phyloP scores from a whole-genome alignment of 37 sponge, comb jelly and placozoan genomes.

The Aplysina aerophoba region DNA sequence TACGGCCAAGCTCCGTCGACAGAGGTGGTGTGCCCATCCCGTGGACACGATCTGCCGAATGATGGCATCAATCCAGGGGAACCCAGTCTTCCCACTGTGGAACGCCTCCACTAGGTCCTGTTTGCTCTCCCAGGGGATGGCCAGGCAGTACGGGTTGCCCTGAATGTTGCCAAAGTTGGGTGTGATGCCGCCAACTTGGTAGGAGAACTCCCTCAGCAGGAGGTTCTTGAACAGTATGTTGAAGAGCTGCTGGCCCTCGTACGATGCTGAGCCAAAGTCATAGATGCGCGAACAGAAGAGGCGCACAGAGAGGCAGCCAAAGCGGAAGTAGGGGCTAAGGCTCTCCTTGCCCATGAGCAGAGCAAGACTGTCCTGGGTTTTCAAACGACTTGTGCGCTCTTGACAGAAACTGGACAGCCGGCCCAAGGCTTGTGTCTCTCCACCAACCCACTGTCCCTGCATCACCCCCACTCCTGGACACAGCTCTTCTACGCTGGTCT shows the following conservation, averaged over 20 bases:
- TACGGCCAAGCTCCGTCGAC: conserved; percentile 78
- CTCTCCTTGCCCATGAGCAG: conserved; percentile 69
- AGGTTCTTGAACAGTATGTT: conserved; percentile 66
- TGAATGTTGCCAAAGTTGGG: conserved; percentile 78
- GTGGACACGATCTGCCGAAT: conserved; percentile 75
- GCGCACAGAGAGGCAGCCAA: conserved; percentile 85
- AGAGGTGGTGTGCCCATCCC: conserved; percentile 83
- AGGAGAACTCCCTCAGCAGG: conserved; percentile 81
- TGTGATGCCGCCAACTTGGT: conserved; percentile 49
- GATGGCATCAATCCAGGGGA: conserved; percentile 91
- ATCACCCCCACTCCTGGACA: conserved; percentile 36
- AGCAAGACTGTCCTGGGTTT: conserved; percentile 44
- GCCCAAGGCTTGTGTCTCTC: conserved; percentile 75
- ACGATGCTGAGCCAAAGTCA: conserved; percentile 60
- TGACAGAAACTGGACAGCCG: conserved; percentile 61
- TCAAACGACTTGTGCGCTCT: conserved; percentile 23
- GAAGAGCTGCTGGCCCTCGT: conserved; percentile 53
- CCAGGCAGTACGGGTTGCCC: conserved; percentile 77
- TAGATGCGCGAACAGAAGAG: conserved; percentile 68
- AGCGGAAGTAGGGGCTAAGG: conserved; percentile 84
- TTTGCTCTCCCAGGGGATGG: conserved; percentile 88
- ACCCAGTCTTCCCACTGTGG: conserved; percentile 80
- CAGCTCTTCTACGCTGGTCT: conserved; percentile 54
- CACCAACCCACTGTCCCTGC: conserved; percentile 70
- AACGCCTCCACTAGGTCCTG: conserved; percentile 42